These are phyloP conservation scores for Muntiacus reevesi DNA, from an alignment of 2,113 vertebrate species.

Conservation along the genomic window DNA sequence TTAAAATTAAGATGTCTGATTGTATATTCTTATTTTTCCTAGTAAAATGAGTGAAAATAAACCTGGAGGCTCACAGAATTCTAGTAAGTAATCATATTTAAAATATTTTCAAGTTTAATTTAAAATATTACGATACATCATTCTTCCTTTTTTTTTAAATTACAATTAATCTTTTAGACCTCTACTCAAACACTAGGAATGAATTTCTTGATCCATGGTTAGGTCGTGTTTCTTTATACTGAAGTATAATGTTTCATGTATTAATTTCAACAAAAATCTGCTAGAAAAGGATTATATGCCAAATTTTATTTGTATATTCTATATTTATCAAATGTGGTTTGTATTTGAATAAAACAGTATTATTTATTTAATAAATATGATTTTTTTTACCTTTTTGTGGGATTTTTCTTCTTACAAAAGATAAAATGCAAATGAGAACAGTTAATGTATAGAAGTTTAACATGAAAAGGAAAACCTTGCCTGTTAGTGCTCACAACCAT, in stretches of 20 bases:
- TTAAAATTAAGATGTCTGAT: conserved; percentile 38
- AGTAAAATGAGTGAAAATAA: conserved; percentile 78
- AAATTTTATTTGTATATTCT: neutral
- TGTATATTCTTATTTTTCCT: conserved; percentile 57
- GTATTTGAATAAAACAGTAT: neutral
- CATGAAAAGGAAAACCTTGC: neutral
- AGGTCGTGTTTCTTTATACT: neutral
- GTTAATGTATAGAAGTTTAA: neutral
- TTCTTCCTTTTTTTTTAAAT: neutral
- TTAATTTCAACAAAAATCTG: conserved; percentile 23
- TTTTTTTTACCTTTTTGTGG: neutral
- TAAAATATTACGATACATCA: neutral
- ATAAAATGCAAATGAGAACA: neutral
- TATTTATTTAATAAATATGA: neutral
- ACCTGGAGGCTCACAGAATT: conserved; percentile 56
- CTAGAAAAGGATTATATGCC: neutral
- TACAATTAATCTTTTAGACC: neutral
- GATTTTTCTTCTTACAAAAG: neutral
- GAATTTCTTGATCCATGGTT: neutral
- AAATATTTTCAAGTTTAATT: conserved; percentile 9
- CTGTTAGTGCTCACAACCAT: neutral
- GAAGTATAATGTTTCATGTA: neutral
- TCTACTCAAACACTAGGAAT: neutral
- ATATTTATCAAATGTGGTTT: neutral
- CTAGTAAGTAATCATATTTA: conserved; percentile 76